These are phyloP conservation scores for Odiellus spinosus DNA, from an alignment of 2,888 invertebrate genomes.

Conservation along the genomic window DNA sequence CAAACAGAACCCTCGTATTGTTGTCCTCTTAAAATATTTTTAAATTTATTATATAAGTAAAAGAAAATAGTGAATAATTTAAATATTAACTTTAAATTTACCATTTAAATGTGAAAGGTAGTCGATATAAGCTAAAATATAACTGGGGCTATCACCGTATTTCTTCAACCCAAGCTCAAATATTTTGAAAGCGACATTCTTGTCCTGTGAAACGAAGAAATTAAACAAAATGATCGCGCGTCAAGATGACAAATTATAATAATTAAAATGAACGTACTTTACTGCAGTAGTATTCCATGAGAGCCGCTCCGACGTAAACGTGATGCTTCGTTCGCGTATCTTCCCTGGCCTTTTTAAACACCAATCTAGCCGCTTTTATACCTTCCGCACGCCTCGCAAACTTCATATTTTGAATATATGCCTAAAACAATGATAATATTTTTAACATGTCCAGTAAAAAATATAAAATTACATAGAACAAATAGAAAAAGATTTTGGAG, in stretches of 20 bases:
- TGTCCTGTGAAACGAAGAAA: conserved; percentile 42
- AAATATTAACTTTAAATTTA: conserved; percentile 26
- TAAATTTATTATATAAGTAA: conserved; percentile 4
- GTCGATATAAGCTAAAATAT: conserved; percentile 88
- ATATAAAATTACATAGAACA: neutral
- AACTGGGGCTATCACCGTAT: conserved; percentile 86
- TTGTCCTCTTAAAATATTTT: conserved; percentile 77
- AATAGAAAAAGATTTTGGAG: neutral
- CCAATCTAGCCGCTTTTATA: conserved; percentile 82
- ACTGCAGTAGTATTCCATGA: conserved; percentile 98
- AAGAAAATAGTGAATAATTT: conserved; percentile 1
- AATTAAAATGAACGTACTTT: conserved; percentile 40
- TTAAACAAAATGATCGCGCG: no score
- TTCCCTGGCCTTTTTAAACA: conserved; percentile 89
- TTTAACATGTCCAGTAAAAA: neutral
- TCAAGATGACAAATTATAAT: neutral
- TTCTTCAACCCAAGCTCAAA: conserved; percentile 96
- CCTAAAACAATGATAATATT: conserved; percentile 36
- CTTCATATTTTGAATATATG: conserved; percentile 98
- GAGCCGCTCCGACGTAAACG: conserved; percentile 87
- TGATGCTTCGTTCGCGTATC: conserved; percentile 69
- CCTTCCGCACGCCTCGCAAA: conserved; percentile 94
- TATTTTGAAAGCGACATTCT: conserved; percentile 86
- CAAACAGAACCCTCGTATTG: conserved; percentile 96
- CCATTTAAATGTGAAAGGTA: conserved; percentile 93